Evolutionary conservation across 2,113 vertebrate genomes (phyloP), one percentile per base, ranked within the genome.

Genomic region (Cairina moschata): DNA sequence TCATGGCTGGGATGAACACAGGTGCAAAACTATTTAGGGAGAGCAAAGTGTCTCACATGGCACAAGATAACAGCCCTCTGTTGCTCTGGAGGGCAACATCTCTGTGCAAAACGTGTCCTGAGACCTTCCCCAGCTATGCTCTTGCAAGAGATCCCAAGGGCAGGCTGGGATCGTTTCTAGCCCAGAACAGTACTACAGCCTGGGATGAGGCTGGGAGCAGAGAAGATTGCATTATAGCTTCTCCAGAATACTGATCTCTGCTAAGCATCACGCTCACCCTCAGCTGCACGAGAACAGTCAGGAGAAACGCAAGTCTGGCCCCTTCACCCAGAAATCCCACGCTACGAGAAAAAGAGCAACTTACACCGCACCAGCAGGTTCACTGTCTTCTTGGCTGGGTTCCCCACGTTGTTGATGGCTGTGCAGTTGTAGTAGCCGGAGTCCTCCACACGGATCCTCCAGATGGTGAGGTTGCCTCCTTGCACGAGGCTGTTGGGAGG

Each of bases 351-450:
- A 82, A 63, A 32, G 13, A 75, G 77, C 34, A 31, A 98, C 98
- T 78, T 98, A 98, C 98, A 98, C 89, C 99, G 98, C 97, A 99
- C 99, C 72, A 99, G 92, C 25, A 99, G 95, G 96, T 99, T 99
- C 97, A 99, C 98, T 0, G 98, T 99, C 97, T 99, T 99, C 97
- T 99, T 99, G 31, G 99, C 99, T 0, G 99, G 99, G 97, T 99
- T 99, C 28, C 99, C 99, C 97, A 99, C 99, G 0, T 99, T 99
- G 98, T 99, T 99, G 97, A 98, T 98, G 34, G 99, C 99, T 0
- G 99, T 98, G 97, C 99, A 99, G 94, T 99, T 99, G 98, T 99
- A 99, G 97, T 98, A 98, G 68, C 99, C 99, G 0, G 98, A 99
- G 83, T 99, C 99, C 5, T 97, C 97, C 8, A 98, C 98, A 0